A percentile compares a stretch with the other conserved stretches of the same genome.
Conservation (phyloP, 2,888 invertebrate species). For the Drosophila yooni region DNA sequence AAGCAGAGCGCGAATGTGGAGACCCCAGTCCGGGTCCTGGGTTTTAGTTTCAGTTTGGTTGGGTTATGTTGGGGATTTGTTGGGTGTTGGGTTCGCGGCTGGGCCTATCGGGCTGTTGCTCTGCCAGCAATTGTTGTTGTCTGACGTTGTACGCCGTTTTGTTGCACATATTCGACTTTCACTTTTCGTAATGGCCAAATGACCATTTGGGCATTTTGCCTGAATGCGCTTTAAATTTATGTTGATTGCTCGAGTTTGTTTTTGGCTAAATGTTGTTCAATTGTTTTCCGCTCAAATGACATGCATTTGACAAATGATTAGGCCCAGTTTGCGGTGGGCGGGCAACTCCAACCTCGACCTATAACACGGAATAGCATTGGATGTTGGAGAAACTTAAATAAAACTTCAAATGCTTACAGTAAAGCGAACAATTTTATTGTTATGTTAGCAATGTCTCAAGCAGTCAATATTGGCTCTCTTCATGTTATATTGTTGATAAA, state of each 20-base stretch:
- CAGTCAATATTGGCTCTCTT: not conserved
- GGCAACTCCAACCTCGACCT: conserved; percentile 27
- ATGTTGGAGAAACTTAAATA: not conserved
- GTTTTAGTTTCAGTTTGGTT: conserved; percentile 11
- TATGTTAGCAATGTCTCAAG: not conserved
- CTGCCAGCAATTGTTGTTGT: conserved; percentile 1
- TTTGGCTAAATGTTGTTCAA: conserved; percentile 75
- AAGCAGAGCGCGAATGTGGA: conserved; percentile 46
- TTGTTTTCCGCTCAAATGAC: conserved; percentile 78
- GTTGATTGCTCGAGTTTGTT: conserved; percentile 74
- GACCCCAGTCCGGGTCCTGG: conserved; percentile 31
- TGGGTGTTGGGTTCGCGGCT: conserved; percentile 6
- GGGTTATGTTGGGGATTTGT: conserved; percentile 25
- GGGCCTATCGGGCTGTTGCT: conserved; percentile 6
- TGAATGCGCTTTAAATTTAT: conserved; percentile 76
- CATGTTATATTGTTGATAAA: not conserved
- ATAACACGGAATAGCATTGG: not conserved
- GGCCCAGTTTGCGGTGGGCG: conserved; percentile 35
- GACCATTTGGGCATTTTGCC: conserved; percentile 71
- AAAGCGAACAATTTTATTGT: not conserved
- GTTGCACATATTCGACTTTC: conserved; percentile 74
- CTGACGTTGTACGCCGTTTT: conserved; percentile 28
- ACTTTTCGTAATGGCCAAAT: conserved; percentile 72
- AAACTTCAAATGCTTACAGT: not conserved
- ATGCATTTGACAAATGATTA: conserved; percentile 79